Evolutionary conservation across 2,113 vertebrate genomes (phyloP).

Genomic region (Capreolus pygargus): DNA sequence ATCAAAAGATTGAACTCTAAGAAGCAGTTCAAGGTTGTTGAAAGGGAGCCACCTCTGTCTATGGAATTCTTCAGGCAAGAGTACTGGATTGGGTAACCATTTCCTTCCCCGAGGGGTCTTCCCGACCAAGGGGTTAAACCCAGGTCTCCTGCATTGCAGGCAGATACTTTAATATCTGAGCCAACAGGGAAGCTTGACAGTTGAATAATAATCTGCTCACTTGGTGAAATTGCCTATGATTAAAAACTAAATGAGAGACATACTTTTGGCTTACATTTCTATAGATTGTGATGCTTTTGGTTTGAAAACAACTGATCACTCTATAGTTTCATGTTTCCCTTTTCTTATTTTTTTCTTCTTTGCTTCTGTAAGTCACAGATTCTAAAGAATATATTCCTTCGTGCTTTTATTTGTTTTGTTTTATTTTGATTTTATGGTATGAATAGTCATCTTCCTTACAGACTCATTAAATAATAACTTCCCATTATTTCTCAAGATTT

Average conservation of each 20-base stretch:
- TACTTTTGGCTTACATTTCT: conserved; percentile 51
- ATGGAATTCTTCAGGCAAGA: background rate
- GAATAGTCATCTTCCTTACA: conserved; percentile 40
- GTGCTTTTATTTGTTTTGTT: conserved; percentile 5
- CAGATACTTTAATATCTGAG: background rate
- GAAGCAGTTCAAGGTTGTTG: background rate
- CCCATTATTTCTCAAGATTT: conserved; percentile 52
- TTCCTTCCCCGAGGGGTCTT: background rate
- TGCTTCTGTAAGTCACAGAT: conserved; percentile 34
- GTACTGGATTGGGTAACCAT: background rate
- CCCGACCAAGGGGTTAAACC: background rate
- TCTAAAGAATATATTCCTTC: conserved; percentile 43
- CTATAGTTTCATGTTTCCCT: conserved; percentile 30
- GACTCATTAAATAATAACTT: conserved; percentile 51
- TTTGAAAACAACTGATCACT: conserved; percentile 51
- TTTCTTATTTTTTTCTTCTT: conserved; percentile 48
- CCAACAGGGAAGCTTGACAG: background rate
- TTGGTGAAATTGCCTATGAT: conserved; percentile 37
- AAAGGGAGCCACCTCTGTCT: accelerated
- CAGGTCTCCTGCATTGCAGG: background rate
- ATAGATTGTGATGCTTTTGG: conserved; percentile 43
- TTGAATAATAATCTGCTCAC: conserved; percentile 11
- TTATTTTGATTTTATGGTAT: background rate
- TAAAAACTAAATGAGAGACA: conserved; percentile 56
- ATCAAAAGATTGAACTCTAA: background rate